Conservation (phyloP, 2,888 invertebrate species). For the Balanococcus diminutus region DNA sequence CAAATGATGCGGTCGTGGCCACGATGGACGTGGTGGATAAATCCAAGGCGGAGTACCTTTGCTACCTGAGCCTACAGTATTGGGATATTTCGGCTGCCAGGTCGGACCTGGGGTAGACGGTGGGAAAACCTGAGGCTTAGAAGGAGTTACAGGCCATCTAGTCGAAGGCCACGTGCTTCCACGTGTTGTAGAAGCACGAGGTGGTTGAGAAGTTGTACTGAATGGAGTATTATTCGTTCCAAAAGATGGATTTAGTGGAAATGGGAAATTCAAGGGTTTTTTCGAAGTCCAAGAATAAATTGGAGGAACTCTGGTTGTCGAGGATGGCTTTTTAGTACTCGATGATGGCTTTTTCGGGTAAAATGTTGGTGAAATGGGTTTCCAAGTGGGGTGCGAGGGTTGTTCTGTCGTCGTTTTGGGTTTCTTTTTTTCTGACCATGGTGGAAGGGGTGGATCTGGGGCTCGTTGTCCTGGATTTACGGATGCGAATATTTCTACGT, state of each 20-base stretch:
- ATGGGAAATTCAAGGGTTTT: neutral
- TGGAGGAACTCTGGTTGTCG: neutral
- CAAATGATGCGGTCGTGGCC: neutral
- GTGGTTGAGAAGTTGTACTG: neutral
- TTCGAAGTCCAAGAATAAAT: neutral
- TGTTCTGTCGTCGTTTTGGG: neutral
- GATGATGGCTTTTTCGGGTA: neutral
- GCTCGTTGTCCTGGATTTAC: neutral
- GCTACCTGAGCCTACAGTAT: neutral
- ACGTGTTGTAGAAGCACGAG: neutral
- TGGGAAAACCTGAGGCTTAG: neutral
- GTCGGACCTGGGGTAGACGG: neutral
- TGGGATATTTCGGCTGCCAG: neutral
- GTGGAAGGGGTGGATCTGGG: neutral
- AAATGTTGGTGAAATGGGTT: conserved; percentile 1
- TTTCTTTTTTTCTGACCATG: too few species aligned
- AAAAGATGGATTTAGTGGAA: neutral
- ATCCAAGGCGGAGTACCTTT: neutral
- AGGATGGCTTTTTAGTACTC: neutral
- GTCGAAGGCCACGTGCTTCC: neutral
- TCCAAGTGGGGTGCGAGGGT: neutral
- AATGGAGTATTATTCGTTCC: neutral
- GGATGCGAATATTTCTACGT: conserved; percentile 25
- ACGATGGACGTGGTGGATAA: conserved; percentile 10
- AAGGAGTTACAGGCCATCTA: neutral